Conservation (phyloP, 2,113 vertebrate species). For the Quiscalus mexicanus region DNA sequence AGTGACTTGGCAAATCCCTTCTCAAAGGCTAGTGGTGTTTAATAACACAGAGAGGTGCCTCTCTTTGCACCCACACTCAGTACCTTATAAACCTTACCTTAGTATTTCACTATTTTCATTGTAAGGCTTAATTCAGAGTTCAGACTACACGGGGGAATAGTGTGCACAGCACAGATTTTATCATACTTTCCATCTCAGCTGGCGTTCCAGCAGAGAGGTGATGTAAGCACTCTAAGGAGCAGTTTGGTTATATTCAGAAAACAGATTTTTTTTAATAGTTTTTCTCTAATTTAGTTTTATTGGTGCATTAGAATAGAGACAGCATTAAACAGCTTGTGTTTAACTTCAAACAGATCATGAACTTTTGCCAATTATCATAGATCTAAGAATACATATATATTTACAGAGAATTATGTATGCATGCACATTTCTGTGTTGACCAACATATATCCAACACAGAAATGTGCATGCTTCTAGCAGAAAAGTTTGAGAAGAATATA, state of each 20-base stretch:
- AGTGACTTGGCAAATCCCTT: not conserved
- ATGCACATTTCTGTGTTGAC: too few species aligned
- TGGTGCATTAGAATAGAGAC: not conserved
- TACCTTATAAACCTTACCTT: not conserved
- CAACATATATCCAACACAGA: not conserved
- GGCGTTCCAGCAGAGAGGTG: not conserved
- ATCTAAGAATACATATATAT: not conserved
- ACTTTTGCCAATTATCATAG: not conserved
- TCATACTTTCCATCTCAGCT: not conserved
- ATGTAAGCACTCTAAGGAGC: constrained; percentile 19
- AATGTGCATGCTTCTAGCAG: not conserved
- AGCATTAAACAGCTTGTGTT: not conserved
- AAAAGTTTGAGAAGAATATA: not conserved
- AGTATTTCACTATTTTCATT: not conserved
- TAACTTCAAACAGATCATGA: not conserved
- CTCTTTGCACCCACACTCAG: not conserved
- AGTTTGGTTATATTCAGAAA: constrained; percentile 4
- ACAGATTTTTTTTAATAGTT: not conserved
- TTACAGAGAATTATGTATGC: not conserved
- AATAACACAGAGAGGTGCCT: not conserved
- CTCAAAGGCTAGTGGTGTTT: not conserved
- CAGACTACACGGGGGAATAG: not conserved
- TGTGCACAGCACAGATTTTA: not conserved
- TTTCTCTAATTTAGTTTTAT: not conserved
- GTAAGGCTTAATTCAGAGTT: not conserved